Evolutionary conservation across 2,888 invertebrate genomes (phyloP), one percentile per base, ranked within the genome.

Genomic region (Protophormia terraenovae): DNA sequence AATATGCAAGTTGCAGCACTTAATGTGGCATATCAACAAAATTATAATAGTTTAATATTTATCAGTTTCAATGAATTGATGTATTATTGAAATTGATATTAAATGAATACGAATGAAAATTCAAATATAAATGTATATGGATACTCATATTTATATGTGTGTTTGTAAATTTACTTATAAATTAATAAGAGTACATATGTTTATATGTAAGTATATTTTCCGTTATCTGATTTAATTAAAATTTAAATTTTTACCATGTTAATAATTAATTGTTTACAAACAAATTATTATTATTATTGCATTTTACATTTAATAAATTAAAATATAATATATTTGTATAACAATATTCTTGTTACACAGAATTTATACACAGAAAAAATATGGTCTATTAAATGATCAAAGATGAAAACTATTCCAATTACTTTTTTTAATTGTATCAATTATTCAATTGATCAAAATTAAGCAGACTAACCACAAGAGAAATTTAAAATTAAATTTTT

Each of bases 21-120:
- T 53, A 29, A 64, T 35, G 66, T 55, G 58, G 55, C 22, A 67
- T 29, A 80, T 80, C 73, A 73, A 79, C 67, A 79, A 83, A n/a
- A 69, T 79, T 62, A 73, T 62, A 50, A 53, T 41, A 55, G 50
- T 78, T 73, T 67, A 73, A 83, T 79, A 79, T 83, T 83, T 62
- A 83, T 79, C 69, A 45, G 38, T 50, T 67, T 38, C 58, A 50
- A 32, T 60, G 38, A 60, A 75, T 60, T 67, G 60, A 60, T 41
- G 27, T 19, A 16, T 55, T 72, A 72, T 72, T 80, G 79, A 72
- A 79, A 79, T 79, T 72, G 45, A 79, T 72, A 67, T 67, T 58
- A 35, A 77, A 60, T 10, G 38, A 27, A 58, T 69, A 47, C 55
- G 41, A 38, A 35, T 35, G 12, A 2, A 10, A 35, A 10, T 35